Evolutionary conservation across 2,113 vertebrate genomes (phyloP).

Genomic region (Pungitius pungitius): DNA sequence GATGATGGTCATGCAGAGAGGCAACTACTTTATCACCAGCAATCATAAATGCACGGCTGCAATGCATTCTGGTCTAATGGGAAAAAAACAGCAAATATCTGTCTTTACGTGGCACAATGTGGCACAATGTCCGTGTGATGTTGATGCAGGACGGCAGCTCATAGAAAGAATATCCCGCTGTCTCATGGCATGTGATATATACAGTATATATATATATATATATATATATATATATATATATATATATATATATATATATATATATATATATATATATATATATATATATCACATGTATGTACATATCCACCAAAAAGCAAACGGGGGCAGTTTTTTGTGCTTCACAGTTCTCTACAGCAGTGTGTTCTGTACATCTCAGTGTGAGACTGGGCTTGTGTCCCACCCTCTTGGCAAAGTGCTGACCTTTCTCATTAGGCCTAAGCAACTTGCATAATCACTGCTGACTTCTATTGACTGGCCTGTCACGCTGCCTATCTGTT

Average conservation of each 20-base stretch:
- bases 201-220: too few relatives aligned
- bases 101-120: background rate
- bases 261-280: too few relatives aligned
- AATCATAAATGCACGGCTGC: background rate
- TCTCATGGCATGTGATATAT: background rate
- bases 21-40: background rate
- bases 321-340: constrained; percentile 40
- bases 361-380: constrained; percentile 57
- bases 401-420: constrained; percentile 70
- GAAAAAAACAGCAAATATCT: background rate
- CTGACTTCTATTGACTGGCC: constrained; percentile 78
- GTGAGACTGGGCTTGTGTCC: constrained; percentile 68
- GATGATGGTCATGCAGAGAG: background rate
- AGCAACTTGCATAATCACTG: constrained; percentile 80
- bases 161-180: background rate
- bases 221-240: too few relatives aligned
- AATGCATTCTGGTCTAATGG: background rate
- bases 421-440: constrained; percentile 76
- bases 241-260: too few relatives aligned
- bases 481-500: constrained; percentile 67
- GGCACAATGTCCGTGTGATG: constrained; percentile 6
- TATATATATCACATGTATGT: too few relatives aligned
- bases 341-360: constrained; percentile 35
- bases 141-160: constrained; percentile 24
- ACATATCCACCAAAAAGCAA: constrained; percentile 30